These are phyloP conservation scores for Harpegnathos saltator DNA, from an alignment of 1,140 invertebrate genomes.

Conservation along the genomic window DNA sequence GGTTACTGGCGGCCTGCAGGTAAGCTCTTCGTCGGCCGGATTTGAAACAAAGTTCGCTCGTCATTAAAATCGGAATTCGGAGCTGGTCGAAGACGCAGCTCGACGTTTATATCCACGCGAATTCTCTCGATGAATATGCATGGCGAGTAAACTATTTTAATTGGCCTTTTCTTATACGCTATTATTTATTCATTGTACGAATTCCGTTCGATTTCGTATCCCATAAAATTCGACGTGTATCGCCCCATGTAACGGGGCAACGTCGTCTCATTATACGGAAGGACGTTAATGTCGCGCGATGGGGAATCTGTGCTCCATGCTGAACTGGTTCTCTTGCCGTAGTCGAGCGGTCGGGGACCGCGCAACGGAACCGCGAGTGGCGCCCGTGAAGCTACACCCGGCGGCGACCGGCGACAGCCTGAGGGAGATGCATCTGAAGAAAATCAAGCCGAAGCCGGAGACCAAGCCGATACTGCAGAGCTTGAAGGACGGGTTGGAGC, in stretches of 20 bases:
- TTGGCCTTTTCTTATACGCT: background rate
- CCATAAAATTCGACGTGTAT: background rate
- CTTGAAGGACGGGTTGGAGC: slow-evolving; percentile 81
- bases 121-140: background rate
- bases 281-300: too few species aligned
- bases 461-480: slow-evolving; percentile 83
- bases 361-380: slow-evolving; percentile 83
- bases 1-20: slow-evolving; percentile 84
- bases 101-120: background rate
- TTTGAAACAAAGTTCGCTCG: background rate
- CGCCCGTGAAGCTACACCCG: slow-evolving; percentile 79
- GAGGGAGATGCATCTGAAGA: slow-evolving; percentile 83
- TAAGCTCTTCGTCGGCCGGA: slow-evolving; percentile 59
- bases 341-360: slow-evolving; percentile 83
- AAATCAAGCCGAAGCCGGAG: slow-evolving; percentile 83
- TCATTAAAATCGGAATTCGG: background rate
- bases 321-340: slow-evolving; percentile 73
- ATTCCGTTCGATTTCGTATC: background rate
- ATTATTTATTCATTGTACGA: background rate
- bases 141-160: background rate
- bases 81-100: background rate
- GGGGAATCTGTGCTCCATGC: slow-evolving; percentile 34
- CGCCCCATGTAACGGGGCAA: background rate
- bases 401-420: slow-evolving; percentile 76
- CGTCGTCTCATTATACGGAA: background rate